Evolutionary conservation across 2,113 vertebrate species (phyloP), one percentile per base, ranked within the genome.

Genomic region (Mustela lutreola): DNA sequence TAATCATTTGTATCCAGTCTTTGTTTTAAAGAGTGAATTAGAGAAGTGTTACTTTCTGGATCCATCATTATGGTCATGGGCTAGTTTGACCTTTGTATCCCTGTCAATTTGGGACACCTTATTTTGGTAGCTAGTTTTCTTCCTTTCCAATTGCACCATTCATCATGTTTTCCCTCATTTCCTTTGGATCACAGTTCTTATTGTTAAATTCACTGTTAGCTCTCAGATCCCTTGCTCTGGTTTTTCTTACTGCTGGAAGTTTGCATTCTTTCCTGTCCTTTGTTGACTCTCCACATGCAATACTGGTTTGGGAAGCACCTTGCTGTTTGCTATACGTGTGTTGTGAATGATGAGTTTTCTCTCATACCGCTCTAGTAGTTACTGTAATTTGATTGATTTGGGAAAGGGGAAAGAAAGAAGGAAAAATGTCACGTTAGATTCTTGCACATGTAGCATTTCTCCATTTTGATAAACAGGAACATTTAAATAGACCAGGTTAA

Each of bases 311-410:
- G 82, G 91, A 95, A 83, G 75, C 56, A 91, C 85, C 81, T 85
- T 96, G 76, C 92, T 76, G 78, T 91, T 85, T 78, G 48, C 63
- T 92, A 24, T 71, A 11, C 56, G 11, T 94, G 42, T 91, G 56
- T 33, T 89, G 50, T 92, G 79, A 97, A 85, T 53, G 87, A 58
- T 94, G 76, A 92, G 42, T 7, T 76, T 97, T 97, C 88, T 78
- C 31, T 97, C 78, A 33, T 39, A 58, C 26, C 62, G 50, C 83
- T 85, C 58, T 81, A 96, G 67, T 89, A 50, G 80, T 21, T 93
- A 78, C 84, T 97, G 76, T 86, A 73, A 95, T 97, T 93, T 76
- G 89, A 95, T 48, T 92, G 89, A 89, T 91, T 94, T 94, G 45
- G 42, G 67, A 73, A 80, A 97, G 63, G 58, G 36, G 73, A 93